Conservation (phyloP, 2,888 invertebrate species). For the Patella ulyssiponensis region DNA sequence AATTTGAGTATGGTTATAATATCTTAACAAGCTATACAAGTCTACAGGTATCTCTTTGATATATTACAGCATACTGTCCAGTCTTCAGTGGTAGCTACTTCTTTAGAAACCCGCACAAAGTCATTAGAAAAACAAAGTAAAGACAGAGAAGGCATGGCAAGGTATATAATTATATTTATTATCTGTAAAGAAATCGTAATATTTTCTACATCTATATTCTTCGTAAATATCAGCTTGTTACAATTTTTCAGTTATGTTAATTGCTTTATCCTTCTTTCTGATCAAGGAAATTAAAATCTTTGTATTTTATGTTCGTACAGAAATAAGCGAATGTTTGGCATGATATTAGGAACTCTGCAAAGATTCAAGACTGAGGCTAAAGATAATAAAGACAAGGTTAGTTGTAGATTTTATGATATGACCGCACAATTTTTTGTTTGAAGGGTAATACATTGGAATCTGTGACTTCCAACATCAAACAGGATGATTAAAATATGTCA, state of each 20-base stretch:
- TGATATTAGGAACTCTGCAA: slow-evolving; percentile 92
- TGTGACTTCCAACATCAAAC: too few species aligned
- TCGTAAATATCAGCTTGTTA: too few species aligned
- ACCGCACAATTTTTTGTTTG: too few species aligned
- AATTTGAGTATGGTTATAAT: too few species aligned
- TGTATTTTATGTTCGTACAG: slow-evolving; percentile 73
- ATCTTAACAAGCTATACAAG: too few species aligned
- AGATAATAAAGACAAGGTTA: slow-evolving; percentile 85
- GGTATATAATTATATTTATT: slow-evolving; percentile 55
- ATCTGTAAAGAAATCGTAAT: too few species aligned
- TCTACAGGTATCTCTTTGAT: neutral
- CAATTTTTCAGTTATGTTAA: too few species aligned
- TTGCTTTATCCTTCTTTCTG: too few species aligned
- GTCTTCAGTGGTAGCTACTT: slow-evolving; percentile 84
- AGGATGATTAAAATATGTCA: too few species aligned
- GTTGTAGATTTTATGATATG: slow-evolving; percentile 23
- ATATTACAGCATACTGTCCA: slow-evolving; percentile 77
- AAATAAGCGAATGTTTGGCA: slow-evolving; percentile 96
- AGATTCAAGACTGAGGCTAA: slow-evolving; percentile 96
- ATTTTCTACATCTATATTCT: too few species aligned
- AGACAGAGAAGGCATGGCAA: slow-evolving; percentile 81
- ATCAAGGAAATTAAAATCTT: neutral
- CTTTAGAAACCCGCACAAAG: slow-evolving; percentile 85
- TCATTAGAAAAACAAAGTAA: slow-evolving; percentile 85
- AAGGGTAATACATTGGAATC: neutral